Evolutionary conservation across 2,797 vertebrate genomes (phyloP).

Genomic region (Moxostoma hubbsi): DNA sequence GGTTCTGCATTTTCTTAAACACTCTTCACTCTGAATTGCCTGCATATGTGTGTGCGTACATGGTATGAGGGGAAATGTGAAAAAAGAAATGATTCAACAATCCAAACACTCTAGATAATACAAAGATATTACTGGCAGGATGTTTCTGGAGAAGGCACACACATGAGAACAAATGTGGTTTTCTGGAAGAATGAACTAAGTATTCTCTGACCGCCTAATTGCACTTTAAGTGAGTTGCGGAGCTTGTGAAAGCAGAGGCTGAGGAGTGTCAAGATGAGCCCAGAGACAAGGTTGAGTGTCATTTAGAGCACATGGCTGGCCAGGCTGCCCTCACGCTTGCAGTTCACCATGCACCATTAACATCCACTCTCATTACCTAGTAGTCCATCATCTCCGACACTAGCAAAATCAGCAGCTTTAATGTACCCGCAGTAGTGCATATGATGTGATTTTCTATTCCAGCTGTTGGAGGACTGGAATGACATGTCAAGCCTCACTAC

Average conservation of each 20-base stretch:
- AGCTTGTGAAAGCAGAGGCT: slow-evolving; percentile 59
- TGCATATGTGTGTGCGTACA: neutral
- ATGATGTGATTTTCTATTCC: slow-evolving; percentile 35
- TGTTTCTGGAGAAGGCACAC: slow-evolving; percentile 50
- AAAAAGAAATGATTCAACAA: slow-evolving; percentile 36
- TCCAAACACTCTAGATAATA: neutral
- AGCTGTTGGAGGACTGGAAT: neutral
- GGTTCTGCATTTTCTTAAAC: slow-evolving; percentile 8
- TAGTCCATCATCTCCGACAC: slow-evolving; percentile 29
- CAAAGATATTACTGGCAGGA: slow-evolving; percentile 12
- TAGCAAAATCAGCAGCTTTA: slow-evolving; percentile 28
- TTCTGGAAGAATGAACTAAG: slow-evolving; percentile 30
- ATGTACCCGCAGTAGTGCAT: neutral
- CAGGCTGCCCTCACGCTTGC: slow-evolving; percentile 36
- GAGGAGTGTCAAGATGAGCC: slow-evolving; percentile 55
- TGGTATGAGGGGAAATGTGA: slow-evolving; percentile 43
- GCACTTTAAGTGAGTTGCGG: slow-evolving; percentile 66
- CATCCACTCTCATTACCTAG: slow-evolving; percentile 41
- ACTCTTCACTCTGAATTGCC: slow-evolving; percentile 14
- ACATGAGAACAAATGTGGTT: slow-evolving; percentile 59
- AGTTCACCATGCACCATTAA: slow-evolving; percentile 44
- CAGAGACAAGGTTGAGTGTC: slow-evolving; percentile 64
- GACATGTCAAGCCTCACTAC: slow-evolving; percentile 28
- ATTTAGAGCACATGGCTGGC: slow-evolving; percentile 46
- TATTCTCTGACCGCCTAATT: slow-evolving; percentile 60